Conservation (phyloP, 2,113 vertebrate species). For the Lophura nycthemera region DNA sequence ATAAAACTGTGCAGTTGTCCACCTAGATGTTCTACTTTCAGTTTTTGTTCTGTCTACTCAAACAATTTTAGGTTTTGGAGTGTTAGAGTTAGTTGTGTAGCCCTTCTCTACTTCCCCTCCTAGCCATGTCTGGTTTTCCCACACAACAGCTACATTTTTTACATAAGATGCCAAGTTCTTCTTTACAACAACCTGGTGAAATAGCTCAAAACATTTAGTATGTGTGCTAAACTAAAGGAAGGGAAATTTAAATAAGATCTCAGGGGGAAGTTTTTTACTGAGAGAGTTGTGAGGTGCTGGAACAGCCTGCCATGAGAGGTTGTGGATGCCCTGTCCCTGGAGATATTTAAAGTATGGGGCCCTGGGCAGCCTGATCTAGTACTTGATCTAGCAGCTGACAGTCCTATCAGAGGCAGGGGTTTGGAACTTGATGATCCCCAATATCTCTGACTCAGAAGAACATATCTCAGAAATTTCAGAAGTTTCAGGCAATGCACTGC, state of each 20-base stretch:
- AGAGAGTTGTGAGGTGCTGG: too few species aligned
- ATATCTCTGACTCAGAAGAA: slow-evolving; percentile 46
- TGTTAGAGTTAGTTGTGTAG: not conserved
- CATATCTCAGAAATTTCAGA: slow-evolving; percentile 26
- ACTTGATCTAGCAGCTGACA: too few species aligned
- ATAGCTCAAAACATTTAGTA: slow-evolving; percentile 5
- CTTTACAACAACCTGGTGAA: slow-evolving; percentile 10
- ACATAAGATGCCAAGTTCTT: not conserved
- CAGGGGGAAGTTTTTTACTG: too few species aligned
- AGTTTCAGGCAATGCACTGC: not conserved
- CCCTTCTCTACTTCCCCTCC: not conserved
- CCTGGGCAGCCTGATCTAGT: too few species aligned
- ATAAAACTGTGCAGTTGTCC: not conserved
- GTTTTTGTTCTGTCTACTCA: not conserved
- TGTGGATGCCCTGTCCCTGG: too few species aligned
- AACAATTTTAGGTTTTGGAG: not conserved
- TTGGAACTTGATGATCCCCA: too few species aligned
- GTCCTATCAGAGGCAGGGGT: too few species aligned
- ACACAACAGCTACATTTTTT: not conserved
- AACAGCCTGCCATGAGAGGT: too few species aligned
- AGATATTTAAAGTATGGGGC: too few species aligned
- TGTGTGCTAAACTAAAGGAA: too few species aligned
- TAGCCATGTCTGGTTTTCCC: not conserved
- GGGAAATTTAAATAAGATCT: too few species aligned
- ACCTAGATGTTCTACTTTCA: not conserved